phyloP scores from a whole-genome alignment of 2,888 invertebrate species.

The Eilema sororculum region DNA sequence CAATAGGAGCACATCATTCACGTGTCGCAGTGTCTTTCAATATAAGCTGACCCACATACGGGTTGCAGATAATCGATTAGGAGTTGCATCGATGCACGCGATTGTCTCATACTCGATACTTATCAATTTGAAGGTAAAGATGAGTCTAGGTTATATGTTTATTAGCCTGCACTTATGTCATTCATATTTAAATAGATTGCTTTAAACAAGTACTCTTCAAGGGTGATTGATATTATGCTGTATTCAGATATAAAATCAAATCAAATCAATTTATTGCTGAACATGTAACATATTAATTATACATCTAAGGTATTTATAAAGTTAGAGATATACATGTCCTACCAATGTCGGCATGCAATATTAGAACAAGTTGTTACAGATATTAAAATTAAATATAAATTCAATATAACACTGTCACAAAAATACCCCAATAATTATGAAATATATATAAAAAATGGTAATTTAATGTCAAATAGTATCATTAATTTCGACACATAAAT shows the following conservation, averaged over 20 bases:
- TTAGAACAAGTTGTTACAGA: too few relatives aligned
- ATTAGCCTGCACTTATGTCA: not conserved
- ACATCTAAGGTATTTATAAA: too few relatives aligned
- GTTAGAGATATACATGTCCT: too few relatives aligned
- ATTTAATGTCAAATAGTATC: too few relatives aligned
- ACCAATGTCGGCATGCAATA: too few relatives aligned
- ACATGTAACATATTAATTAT: too few relatives aligned
- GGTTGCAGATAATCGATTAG: constrained; percentile 58
- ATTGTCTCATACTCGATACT: constrained; percentile 52
- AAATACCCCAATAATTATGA: too few relatives aligned
- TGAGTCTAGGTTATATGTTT: not conserved
- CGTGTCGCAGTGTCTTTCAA: constrained; percentile 61
- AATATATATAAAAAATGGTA: too few relatives aligned
- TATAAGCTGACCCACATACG: constrained; percentile 61
- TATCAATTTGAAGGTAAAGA: constrained; percentile 34
- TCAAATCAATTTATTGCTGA: too few relatives aligned
- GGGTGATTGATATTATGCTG: not conserved
- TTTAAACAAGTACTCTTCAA: not conserved
- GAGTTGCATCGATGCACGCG: constrained; percentile 65
- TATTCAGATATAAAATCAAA: not conserved
- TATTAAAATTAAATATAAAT: too few relatives aligned
- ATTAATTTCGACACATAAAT: too few relatives aligned
- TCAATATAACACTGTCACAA: too few relatives aligned
- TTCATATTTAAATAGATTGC: not conserved
- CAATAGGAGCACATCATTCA: constrained; percentile 36